Base-by-base conservation (phyloP, 2,888 invertebrate species). In the Stictocephala bisonia region DNA sequence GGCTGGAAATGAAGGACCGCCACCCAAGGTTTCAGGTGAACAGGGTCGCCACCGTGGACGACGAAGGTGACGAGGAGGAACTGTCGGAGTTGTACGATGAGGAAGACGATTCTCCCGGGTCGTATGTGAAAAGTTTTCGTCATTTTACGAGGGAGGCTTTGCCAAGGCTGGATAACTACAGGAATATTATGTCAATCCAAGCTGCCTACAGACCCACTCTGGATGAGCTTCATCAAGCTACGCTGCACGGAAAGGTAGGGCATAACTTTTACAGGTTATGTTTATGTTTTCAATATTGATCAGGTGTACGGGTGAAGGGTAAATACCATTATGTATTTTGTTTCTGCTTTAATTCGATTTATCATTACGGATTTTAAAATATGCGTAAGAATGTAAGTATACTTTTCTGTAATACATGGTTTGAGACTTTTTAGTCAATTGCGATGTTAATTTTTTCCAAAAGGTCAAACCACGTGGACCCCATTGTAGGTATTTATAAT, bases 161-260 rank as follows among this genome's bases (percentile, higher is more conserved):
- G 74, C 95, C 95, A 1, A 88, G 95, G 68, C 84, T 95, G 84
- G 95, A 95, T 84, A 95, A 95, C 85, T 95, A 95, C 85, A 88
- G 95, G 78, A 94, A 95, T 81, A 93, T 95, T 80, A 88, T 94
- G 88, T 95, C 95, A n/a, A 89, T 95, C 48, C 94, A 94, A 83
- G 94, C 94, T 2, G 93, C 92, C 7, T 93, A 93, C 79, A 87
- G 95, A 78, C 95, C 95, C 18, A 95, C 95, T 3, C 85, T 96
- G 75, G 95, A 96, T 82, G 95, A 96, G 84, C 88, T 96, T n/a
- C 95, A 95, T 84, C 93, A 95, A 83, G 91, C 93, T 72, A 93
- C 93, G 13, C 83, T 93, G 35, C 89, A 91, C 29, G 90, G 90
- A 81, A 93, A 94, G 90, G 94, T 93, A 85, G 86, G n/a, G n/a